A percentile compares a stretch with the other conserved stretches of the same genome.
phyloP scores from a whole-genome alignment of 2,797 vertebrate species.

The Alosa sapidissima region DNA sequence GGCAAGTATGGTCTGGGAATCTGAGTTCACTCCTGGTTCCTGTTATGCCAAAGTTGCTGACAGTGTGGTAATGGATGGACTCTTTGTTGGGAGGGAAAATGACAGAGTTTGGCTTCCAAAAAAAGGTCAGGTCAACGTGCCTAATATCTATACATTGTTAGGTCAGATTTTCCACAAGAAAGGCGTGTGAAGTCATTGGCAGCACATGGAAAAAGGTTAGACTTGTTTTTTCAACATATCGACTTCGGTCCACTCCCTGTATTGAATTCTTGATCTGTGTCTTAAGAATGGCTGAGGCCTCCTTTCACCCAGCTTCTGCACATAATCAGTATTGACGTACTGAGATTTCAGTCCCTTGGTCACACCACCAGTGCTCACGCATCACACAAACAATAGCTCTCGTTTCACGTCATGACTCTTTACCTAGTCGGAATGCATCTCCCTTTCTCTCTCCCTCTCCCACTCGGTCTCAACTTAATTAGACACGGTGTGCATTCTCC shows the following conservation, averaged over 20 bases:
- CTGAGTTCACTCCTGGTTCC: slow-evolving; percentile 43
- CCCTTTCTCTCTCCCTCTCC: slow-evolving; percentile 26
- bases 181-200: neutral
- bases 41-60: slow-evolving; percentile 52
- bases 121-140: slow-evolving; percentile 14
- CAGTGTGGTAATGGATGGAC: slow-evolving; percentile 26
- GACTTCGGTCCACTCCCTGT: neutral
- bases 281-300: slow-evolving; percentile 7
- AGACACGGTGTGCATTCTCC: slow-evolving; percentile 60
- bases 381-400: neutral
- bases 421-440: slow-evolving; percentile 44
- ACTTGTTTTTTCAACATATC: slow-evolving; percentile 1
- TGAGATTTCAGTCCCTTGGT: neutral
- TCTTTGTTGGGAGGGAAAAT: slow-evolving; percentile 18
- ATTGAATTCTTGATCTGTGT: slow-evolving; percentile 12
- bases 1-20: slow-evolving; percentile 31
- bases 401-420: slow-evolving; percentile 21
- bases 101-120: neutral
- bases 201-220: neutral
- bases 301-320: neutral
- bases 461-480: slow-evolving; percentile 56
- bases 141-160: slow-evolving; percentile 15
- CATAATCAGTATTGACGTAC: slow-evolving; percentile 11
- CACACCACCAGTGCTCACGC: neutral
- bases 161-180: neutral